Base-by-base conservation (phyloP, 2,113 vertebrate species). In the Colossoma macropomum region DNA sequence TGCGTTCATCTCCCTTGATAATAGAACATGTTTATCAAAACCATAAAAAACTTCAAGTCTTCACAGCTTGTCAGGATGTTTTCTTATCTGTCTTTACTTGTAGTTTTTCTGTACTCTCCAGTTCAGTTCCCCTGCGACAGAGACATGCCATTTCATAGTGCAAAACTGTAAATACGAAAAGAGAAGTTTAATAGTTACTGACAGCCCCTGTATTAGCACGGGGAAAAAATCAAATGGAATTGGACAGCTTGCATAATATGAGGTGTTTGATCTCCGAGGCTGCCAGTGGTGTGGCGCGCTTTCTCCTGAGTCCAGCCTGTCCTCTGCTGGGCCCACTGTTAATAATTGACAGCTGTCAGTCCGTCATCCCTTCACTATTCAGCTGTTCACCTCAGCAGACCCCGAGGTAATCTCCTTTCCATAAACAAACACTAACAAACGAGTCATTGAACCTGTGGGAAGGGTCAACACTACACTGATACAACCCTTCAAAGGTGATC, bases 191-290 rank as follows among this genome's bases (percentile, higher is more conserved):
- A 94, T 92, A 86, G 89, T 91, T 89, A 93, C 89, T 91, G 93
- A 93, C 93, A 93, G 92, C 90, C 86, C 80, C 59, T n/a, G 83
- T 89, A 90, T 91, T 90, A 89, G 88, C 92, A 91, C 81, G 90
- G 90, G 94, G 90, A 28, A 86, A 85, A n/a, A 91, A 94, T 94
- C 92, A 94, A 93, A 94, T 91, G 88, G 92, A 92, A 92, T 93
- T 69, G 91, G 90, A 86, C 88, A 89, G 90, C 89, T 94, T 93
- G 91, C 90, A 92, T 92, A 90, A 92, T 89, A 88, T 86, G 82
- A 86, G 38, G 89, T 84, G 87, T 92, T 89, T 91, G 92, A 91
- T 93, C 90, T 92, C 88, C 87, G 86, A 91, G 91, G 90, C 90
- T 90, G 88, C 85, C 69, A 90, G 87, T 87, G 90, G 87, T 88